phyloP scores from a whole-genome alignment of 1,140 invertebrate genomes.

The Drosophila trapezifrons region DNA sequence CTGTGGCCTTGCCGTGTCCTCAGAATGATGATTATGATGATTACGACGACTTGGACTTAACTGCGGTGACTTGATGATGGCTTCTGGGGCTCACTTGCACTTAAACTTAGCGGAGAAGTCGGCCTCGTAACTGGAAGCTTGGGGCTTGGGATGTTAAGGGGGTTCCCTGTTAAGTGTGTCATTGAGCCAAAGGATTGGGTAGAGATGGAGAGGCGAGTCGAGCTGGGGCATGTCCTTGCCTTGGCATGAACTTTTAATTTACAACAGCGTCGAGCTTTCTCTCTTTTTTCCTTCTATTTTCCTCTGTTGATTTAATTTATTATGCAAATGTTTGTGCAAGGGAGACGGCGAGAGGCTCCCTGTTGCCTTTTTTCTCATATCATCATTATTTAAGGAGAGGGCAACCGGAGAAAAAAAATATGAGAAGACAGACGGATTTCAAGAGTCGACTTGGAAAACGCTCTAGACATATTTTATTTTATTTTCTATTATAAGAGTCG shows the following conservation, averaged over 20 bases:
- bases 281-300: constrained; percentile 11
- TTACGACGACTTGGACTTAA: constrained; percentile 49
- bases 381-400: constrained; percentile 56
- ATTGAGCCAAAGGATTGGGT: constrained; percentile 37
- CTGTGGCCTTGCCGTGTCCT: constrained; percentile 37
- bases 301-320: constrained; percentile 72
- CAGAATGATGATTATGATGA: constrained; percentile 17
- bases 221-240: constrained; percentile 55
- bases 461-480: no score
- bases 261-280: constrained; percentile 58
- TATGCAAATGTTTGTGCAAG: constrained; percentile 59
- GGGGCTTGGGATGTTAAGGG: constrained; percentile 6
- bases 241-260: constrained; percentile 71
- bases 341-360: constrained; percentile 22
- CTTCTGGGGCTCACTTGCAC: constrained; percentile 42
- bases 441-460: not conserved
- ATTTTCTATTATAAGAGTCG: no score
- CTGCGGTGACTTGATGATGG: constrained; percentile 42
- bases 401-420: constrained; percentile 13
- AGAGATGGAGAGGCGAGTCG: constrained; percentile 10
- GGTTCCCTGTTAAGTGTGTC: constrained; percentile 33
- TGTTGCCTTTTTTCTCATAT: constrained; percentile 33
- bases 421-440: no score
- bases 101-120: constrained; percentile 43
- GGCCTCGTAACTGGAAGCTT: constrained; percentile 29